Percentiles rank a stretch among this genome's conserved stretches.
These are phyloP conservation scores for Tinea trinotella DNA, from an alignment of 2,888 invertebrate species.

Conservation along the genomic window DNA sequence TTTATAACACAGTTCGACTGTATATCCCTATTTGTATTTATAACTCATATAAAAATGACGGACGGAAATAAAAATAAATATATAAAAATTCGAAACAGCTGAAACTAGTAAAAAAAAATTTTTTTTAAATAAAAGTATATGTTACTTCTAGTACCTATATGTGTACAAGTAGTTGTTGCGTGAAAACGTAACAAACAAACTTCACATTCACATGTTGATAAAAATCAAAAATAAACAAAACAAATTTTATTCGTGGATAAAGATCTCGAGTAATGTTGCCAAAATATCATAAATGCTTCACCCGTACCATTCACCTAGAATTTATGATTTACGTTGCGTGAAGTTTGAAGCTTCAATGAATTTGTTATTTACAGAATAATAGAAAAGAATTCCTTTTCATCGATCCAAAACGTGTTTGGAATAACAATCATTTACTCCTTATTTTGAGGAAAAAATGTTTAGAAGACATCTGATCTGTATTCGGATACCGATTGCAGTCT, in stretches of 20 bases:
- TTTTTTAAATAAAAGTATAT: no score
- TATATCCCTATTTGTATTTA: no score
- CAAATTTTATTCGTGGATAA: background rate
- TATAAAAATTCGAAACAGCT: no score
- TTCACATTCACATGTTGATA: no score
- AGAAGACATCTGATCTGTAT: conserved; percentile 17
- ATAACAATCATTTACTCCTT: background rate
- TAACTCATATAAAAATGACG: no score
- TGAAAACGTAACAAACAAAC: no score
- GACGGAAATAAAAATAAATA: no score
- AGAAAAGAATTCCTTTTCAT: conserved; percentile 20
- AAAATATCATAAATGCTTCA: conserved; percentile 14
- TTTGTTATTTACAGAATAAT: conserved; percentile 20
- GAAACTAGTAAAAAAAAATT: no score
- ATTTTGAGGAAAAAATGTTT: conserved; percentile 12
- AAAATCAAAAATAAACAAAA: no score
- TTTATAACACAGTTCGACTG: no score
- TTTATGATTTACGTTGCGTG: conserved; percentile 16
- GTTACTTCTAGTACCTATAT: no score
- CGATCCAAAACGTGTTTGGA: conserved; percentile 18
- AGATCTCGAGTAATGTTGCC: background rate
- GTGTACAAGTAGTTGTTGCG: no score
- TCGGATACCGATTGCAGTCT: conserved; percentile 13
- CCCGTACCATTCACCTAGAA: conserved; percentile 8
- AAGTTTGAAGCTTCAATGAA: conserved; percentile 19